These are phyloP conservation scores for Aphelocoma californica DNA, from an alignment of 2,797 vertebrate species.

Conservation along the genomic window DNA sequence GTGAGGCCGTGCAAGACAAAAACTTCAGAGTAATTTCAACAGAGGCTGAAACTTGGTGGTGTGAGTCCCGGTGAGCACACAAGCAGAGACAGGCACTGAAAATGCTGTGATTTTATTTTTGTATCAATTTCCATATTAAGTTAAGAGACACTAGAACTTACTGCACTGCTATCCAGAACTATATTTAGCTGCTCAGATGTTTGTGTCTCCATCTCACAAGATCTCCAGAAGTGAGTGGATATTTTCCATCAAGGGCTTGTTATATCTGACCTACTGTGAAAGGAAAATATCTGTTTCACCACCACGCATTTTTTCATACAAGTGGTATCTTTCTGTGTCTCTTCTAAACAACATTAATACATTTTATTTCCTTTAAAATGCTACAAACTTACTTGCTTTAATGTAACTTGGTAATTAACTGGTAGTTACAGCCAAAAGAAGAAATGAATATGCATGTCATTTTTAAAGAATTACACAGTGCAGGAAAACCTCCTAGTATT, in stretches of 20 bases:
- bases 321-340: not conserved
- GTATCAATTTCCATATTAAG: conserved; percentile 27
- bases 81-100: conserved; percentile 23
- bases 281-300: not conserved
- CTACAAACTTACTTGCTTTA: not conserved
- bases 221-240: not conserved
- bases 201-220: not conserved
- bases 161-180: not conserved
- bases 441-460: accelerated
- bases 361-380: not conserved
- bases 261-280: not conserved
- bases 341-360: not conserved
- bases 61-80: not conserved
- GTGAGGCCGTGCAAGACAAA: not conserved
- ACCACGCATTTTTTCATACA: not conserved
- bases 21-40: not conserved
- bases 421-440: not conserved
- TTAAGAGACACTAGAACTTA: conserved; percentile 10
- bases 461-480: not conserved
- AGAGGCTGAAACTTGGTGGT: not conserved
- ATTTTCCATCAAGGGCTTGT: not conserved
- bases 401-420: not conserved
- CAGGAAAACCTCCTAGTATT: not conserved
- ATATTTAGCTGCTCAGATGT: conserved; percentile 22
- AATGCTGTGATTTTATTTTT: conserved; percentile 8